Evolutionary conservation across 1,140 invertebrate species (phyloP), one percentile per base, ranked within the genome.

Genomic region (Lepidostoma basale): DNA sequence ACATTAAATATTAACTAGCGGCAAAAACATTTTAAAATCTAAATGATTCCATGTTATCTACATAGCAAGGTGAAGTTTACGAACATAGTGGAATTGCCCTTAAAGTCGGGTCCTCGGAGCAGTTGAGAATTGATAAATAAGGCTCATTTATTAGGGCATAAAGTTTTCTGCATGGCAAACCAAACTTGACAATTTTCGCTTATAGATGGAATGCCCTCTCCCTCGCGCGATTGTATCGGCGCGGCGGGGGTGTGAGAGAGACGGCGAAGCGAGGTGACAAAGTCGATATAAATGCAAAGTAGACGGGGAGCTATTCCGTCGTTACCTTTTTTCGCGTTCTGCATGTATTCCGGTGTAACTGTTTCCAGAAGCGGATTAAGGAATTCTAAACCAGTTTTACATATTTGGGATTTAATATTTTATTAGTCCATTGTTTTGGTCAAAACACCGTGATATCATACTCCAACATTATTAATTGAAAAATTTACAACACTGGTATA

Each of bases 241-340:
- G 6, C 23, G 20, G 33, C 20, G 45, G 33, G 16, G 8, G 40
- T 20, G 60, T 30, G 47, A 54, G 59, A 8, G 62, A 69, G 56
- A 60, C 14, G 52, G 52, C 18, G 9, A 56, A 64, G 28, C 42
- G 47, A 67, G 63, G 69, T 70, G 69, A 67, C 49, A 70, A 70
- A 70, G 69, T 70, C 69, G 69, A 70, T 70, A 70, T 70, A 70
- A 62, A 70, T 70, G 69, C 65, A 70, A 70, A 70, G 30, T 28
- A 70, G 69, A 62, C 33, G 52, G 18, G 62, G 33, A 52, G 39
- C 36, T 22, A 68, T 68, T 70, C 58, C 33, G 33, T 40, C 54
- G 68, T 65, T 65, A 65, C 63, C 62, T 62, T 36, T 62, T 42
- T 60, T 33, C 60, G 14, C 28, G 25, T 49, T 59, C 4, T 42